Evolutionary conservation across 2,888 invertebrate genomes (phyloP).

Genomic region (Salpingus planirostris): DNA sequence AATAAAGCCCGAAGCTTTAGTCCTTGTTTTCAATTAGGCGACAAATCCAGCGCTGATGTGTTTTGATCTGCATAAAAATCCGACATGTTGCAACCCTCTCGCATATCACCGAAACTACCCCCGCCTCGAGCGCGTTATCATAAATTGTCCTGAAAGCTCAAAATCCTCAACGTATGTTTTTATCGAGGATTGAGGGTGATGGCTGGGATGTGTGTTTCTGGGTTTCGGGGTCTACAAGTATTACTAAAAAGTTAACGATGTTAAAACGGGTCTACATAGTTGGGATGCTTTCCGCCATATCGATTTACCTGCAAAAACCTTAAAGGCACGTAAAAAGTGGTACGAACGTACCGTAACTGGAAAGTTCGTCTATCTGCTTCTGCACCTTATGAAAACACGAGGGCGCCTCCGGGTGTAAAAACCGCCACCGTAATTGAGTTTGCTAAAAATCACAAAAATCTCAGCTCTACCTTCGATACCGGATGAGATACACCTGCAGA

Average conservation of each 20-base stretch:
- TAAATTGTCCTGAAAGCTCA: no score
- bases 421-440: slow-evolving; percentile 32
- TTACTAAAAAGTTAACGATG: no score
- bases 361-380: slow-evolving; percentile 21
- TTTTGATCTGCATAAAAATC: slow-evolving; percentile 14
- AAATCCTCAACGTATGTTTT: no score
- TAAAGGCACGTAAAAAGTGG: slow-evolving; percentile 17
- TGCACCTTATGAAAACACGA: slow-evolving; percentile 30
- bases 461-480: slow-evolving; percentile 17
- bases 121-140: no score
- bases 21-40: slow-evolving; percentile 17
- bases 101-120: no score
- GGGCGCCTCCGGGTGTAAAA: slow-evolving; percentile 26
- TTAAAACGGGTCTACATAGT: no score
- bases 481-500: slow-evolving; percentile 14
- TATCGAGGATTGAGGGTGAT: no score
- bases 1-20: slow-evolving; percentile 13
- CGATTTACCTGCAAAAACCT: slow-evolving; percentile 18
- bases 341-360: slow-evolving; percentile 13
- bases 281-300: no score
- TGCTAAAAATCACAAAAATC: slow-evolving; percentile 38
- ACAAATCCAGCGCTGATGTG: slow-evolving; percentile 15
- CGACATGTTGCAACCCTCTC: slow-evolving; percentile 9
- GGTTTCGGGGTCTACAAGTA: no score
- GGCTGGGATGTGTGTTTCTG: no score